phyloP scores from a whole-genome alignment of 2,797 vertebrate genomes.

The Hydrolagus colliei region DNA sequence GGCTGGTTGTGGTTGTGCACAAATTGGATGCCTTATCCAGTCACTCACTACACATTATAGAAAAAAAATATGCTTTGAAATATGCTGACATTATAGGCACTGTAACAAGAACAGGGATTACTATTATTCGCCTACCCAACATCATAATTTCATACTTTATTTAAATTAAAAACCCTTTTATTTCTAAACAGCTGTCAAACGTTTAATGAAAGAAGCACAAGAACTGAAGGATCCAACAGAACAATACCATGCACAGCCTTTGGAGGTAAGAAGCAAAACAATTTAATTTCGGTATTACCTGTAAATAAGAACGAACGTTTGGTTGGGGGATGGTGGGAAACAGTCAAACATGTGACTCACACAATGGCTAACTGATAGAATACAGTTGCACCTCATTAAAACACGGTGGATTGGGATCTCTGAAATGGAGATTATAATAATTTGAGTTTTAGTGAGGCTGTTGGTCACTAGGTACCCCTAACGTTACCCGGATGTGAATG shows the following conservation, averaged over 20 bases:
- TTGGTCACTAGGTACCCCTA: too few relatives aligned
- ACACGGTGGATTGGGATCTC: too few relatives aligned
- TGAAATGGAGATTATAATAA: too few relatives aligned
- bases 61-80: neutral
- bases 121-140: neutral
- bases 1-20: too few relatives aligned
- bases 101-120: neutral
- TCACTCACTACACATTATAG: neutral
- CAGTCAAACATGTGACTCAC: neutral
- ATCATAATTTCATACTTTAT: neutral
- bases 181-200: conserved; percentile 77
- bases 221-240: conserved; percentile 91
- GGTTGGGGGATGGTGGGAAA: neutral
- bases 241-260: conserved; percentile 95
- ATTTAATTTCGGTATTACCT: neutral
- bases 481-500: too few relatives aligned
- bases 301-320: neutral
- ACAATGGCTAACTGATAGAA: neutral
- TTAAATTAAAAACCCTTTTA: conserved; percentile 6
- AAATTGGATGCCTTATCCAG: too few relatives aligned
- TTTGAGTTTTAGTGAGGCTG: too few relatives aligned
- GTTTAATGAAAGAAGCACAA: conserved; percentile 95
- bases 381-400: too few relatives aligned
- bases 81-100: neutral
- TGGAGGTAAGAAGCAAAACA: conserved; percentile 70